Base-by-base conservation (phyloP, 2,113 vertebrate species). In the Upupa epops region DNA sequence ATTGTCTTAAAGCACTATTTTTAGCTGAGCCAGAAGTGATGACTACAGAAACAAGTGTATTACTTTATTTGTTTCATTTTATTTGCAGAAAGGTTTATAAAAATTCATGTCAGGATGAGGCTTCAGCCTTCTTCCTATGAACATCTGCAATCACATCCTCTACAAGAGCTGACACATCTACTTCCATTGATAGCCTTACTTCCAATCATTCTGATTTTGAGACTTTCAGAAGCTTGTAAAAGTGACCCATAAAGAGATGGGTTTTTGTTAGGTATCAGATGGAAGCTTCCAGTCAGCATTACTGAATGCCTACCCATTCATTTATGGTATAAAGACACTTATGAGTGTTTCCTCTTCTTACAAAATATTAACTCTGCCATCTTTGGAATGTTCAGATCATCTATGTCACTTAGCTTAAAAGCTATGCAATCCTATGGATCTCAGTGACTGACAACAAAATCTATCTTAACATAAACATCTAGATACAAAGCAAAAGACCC, bases 161-260 rank as follows among this genome's bases (percentile, higher is more conserved):
- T 89, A 52, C 52, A 74, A 87, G 65, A 86, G 79, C 69, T 83
- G 88, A 95, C 92, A 74, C 60, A 86, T 87, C 85, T 80, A 59
- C 64, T 95, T 60, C 77, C 34, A 56, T 8, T 80, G 75, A 90
- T 20, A 74, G 64, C 79, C 77, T 89, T 59, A 69, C 52, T 92
- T 68, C 79, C 79, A 91, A 36, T 83, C 85, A 77, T 73, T 86
- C 79, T 8, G 28, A 94, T 90, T 89, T 83, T 80, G 13, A 88
- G 70, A 59, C 64, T 55, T 70, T 70, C 52, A 80, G 83, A 18
- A 88, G 42, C 60, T 36, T 71, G 21, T 64, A 86, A 80, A 83
- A 69, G 64, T 91, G 93, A 89, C 88, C 88, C 61, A 52, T 60
- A 78, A 80, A 13, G 45, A 86, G 79, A 29, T 84, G 40, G 11